Percentiles rank a stretch among this genome's conserved stretches.
Evolutionary conservation across 2,797 vertebrate species (phyloP).

Genomic region (Labeo calbasu): DNA sequence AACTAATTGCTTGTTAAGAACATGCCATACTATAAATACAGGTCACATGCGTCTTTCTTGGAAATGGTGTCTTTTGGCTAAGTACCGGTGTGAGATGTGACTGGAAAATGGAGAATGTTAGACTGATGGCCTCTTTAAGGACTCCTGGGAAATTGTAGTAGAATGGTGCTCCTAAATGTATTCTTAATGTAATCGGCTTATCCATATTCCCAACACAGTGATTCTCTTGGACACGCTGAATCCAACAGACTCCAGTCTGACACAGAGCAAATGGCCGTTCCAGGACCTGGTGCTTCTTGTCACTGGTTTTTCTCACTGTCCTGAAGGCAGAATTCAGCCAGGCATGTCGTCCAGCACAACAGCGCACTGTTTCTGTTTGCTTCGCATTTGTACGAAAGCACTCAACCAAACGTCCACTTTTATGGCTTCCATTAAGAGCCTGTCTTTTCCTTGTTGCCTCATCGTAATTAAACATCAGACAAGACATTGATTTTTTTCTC

Average conservation of each 20-base stretch:
- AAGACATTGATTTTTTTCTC: not conserved
- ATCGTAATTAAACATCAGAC: not conserved
- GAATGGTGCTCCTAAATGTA: slow-evolving; percentile 76
- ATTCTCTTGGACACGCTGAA: slow-evolving; percentile 23
- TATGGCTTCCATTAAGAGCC: slow-evolving; percentile 6
- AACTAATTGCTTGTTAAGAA: not conserved
- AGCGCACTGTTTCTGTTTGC: slow-evolving; percentile 6
- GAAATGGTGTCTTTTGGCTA: not conserved
- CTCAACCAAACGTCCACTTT: slow-evolving; percentile 1
- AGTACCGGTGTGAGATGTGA: slow-evolving; percentile 7
- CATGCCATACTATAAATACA: not conserved
- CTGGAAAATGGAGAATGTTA: slow-evolving; percentile 38
- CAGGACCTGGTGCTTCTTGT: slow-evolving; percentile 1
- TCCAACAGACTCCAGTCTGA: slow-evolving; percentile 57
- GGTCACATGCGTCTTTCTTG: not conserved
- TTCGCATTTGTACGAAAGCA: slow-evolving; percentile 36
- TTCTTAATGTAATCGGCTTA: slow-evolving; percentile 78
- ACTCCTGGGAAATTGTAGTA: slow-evolving; percentile 63
- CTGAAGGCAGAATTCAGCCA: slow-evolving; percentile 30
- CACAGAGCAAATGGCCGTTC: slow-evolving; percentile 21
- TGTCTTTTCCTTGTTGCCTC: not conserved
- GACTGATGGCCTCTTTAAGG: slow-evolving; percentile 54
- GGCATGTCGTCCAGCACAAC: slow-evolving; percentile 13
- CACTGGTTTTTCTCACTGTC: slow-evolving; percentile 11
- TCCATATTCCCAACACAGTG: slow-evolving; percentile 69